Percentiles rank a stretch among this genome's conserved stretches.
Conservation (phyloP, 2,113 vertebrate species). For the Antigone vipio region DNA sequence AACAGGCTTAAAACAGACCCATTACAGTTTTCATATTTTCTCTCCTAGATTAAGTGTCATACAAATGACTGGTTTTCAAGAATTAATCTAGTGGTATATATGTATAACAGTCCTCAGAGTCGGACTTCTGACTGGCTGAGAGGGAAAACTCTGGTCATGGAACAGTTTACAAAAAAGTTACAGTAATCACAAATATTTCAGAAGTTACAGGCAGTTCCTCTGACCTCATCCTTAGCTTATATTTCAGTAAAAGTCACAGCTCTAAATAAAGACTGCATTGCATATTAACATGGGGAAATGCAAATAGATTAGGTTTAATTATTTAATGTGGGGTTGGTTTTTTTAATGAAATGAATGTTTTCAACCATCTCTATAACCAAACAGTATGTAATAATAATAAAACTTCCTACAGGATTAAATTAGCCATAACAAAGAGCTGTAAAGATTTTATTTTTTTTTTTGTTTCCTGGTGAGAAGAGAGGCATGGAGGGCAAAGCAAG, state of each 20-base stretch:
- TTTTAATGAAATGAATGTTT: background rate
- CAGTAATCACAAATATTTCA: background rate
- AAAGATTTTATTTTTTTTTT: background rate
- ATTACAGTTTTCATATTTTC: background rate
- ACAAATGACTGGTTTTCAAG: background rate
- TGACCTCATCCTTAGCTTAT: background rate
- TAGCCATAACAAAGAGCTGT: background rate
- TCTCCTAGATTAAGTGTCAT: background rate
- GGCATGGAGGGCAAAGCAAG: background rate
- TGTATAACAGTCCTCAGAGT: background rate
- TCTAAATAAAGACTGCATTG: background rate
- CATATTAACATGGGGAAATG: background rate
- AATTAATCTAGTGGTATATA: background rate
- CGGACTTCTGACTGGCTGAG: background rate
- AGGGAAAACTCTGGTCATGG: background rate
- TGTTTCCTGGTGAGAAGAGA: background rate
- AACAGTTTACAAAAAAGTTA: background rate
- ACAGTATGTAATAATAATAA: background rate
- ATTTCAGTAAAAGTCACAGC: background rate
- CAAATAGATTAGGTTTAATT: background rate
- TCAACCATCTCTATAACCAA: background rate
- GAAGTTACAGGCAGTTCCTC: background rate
- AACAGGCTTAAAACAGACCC: background rate
- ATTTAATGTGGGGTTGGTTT: background rate
- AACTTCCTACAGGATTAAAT: background rate